phyloP scores from a whole-genome alignment of 2,888 invertebrate genomes.

The Drosophila yooni region DNA sequence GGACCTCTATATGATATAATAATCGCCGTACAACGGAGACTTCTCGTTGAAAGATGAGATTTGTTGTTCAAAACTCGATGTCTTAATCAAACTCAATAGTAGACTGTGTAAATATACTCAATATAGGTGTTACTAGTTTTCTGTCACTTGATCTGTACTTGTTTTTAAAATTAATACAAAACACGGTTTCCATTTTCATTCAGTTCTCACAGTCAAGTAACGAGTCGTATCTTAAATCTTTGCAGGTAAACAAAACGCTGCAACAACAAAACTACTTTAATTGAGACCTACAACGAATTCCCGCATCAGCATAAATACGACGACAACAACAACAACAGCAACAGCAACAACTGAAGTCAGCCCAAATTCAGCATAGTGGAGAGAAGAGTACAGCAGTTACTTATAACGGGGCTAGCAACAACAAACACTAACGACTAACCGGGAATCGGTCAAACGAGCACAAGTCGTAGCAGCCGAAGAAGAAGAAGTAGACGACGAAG shows the following conservation, averaged over 20 bases:
- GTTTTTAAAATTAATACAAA: background rate
- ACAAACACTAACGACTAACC: slow-evolving; percentile 19
- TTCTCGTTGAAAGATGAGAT: background rate
- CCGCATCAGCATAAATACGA: slow-evolving; percentile 11
- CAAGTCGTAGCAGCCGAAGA: slow-evolving; percentile 6
- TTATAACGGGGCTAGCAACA: slow-evolving; percentile 36
- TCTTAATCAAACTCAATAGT: background rate
- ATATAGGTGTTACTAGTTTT: background rate
- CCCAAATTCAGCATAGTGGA: slow-evolving; percentile 3
- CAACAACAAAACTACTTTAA: slow-evolving; percentile 4
- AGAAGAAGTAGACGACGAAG: background rate
- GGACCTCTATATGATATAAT: background rate
- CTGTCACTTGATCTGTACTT: background rate
- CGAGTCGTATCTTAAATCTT: slow-evolving; percentile 18
- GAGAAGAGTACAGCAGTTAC: slow-evolving; percentile 18
- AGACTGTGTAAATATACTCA: background rate
- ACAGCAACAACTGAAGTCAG: slow-evolving; percentile 21
- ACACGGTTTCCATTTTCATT: background rate
- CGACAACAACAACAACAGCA: slow-evolving; percentile 10
- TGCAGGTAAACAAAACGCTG: slow-evolving; percentile 42
- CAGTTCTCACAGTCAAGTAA: slow-evolving; percentile 11
- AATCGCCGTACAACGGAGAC: background rate
- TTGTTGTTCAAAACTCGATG: background rate
- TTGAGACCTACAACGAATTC: slow-evolving; percentile 18
- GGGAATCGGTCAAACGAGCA: slow-evolving; percentile 21